Conservation (phyloP, 2,113 vertebrate genomes). For the Vombatus ursinus region DNA sequence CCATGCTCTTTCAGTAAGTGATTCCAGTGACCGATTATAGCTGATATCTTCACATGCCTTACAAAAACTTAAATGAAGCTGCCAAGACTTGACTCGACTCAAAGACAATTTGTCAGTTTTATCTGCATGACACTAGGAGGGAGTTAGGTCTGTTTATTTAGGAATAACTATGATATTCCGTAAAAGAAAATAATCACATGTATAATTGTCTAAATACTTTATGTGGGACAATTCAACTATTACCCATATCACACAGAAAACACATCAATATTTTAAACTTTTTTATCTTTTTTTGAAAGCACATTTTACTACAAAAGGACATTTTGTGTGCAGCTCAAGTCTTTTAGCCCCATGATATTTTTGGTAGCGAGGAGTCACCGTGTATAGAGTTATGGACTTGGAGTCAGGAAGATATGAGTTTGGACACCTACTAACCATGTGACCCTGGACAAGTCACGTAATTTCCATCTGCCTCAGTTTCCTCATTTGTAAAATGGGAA, state of each 20-base stretch:
- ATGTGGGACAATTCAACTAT: not conserved
- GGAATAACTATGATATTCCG: constrained; percentile 29
- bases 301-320: not conserved
- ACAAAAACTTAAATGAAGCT: not conserved
- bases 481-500: not conserved
- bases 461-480: not conserved
- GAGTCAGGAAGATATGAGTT: not conserved
- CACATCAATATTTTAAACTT: constrained; percentile 21
- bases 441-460: not conserved
- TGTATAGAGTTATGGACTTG: not conserved
- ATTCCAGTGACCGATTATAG: not conserved
- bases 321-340: not conserved
- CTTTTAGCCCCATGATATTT: not conserved
- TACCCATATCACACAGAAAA: constrained; percentile 16
- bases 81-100: not conserved
- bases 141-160: constrained; percentile 31
- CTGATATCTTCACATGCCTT: not conserved
- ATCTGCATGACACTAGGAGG: constrained; percentile 33
- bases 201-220: not conserved
- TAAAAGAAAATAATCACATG: constrained; percentile 27
- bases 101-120: not conserved
- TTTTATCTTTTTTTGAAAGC: too few species aligned
- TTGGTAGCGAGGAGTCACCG: not conserved
- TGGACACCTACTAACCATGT: not conserved
- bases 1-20: not conserved